These are phyloP conservation scores for Buteo buteo DNA, from an alignment of 2,113 vertebrate species.

Conservation along the genomic window DNA sequence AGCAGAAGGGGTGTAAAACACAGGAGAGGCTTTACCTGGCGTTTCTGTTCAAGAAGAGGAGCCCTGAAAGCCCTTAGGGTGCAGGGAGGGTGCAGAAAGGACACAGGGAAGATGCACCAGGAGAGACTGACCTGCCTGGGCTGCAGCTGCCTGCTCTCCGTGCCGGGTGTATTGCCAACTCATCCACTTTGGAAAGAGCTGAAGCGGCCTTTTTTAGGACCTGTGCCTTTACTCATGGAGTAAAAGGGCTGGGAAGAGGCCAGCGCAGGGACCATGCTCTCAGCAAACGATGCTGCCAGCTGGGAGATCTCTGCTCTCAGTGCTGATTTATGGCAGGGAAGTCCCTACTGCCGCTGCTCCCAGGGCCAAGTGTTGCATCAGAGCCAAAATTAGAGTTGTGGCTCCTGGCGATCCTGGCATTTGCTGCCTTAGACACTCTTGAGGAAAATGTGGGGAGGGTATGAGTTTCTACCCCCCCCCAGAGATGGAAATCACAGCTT, in stretches of 20 bases:
- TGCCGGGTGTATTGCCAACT: accelerated
- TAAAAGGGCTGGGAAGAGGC: neutral
- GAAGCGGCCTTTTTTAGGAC: neutral
- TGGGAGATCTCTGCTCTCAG: neutral
- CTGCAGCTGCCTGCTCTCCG: neutral
- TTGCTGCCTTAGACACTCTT: neutral
- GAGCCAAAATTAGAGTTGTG: neutral
- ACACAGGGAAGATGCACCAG: neutral
- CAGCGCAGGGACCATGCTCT: neutral
- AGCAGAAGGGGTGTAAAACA: neutral
- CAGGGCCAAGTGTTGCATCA: neutral
- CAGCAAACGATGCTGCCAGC: neutral
- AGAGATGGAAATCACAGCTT: neutral
- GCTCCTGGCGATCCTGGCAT: neutral
- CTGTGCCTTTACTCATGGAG: neutral
- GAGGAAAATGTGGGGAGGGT: neutral
- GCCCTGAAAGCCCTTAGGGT: neutral
- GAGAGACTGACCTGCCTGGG: accelerated
- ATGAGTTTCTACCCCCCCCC: neutral
- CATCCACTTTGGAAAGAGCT: neutral
- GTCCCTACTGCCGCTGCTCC: neutral
- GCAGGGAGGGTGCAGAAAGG: neutral
- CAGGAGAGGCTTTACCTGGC: neutral
- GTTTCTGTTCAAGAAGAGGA: neutral
- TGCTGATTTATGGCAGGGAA: neutral